A percentile compares a stretch with the other conserved stretches of the same genome.
phyloP scores from a whole-genome alignment of 2,113 vertebrate genomes.

The Trinectes maculatus region DNA sequence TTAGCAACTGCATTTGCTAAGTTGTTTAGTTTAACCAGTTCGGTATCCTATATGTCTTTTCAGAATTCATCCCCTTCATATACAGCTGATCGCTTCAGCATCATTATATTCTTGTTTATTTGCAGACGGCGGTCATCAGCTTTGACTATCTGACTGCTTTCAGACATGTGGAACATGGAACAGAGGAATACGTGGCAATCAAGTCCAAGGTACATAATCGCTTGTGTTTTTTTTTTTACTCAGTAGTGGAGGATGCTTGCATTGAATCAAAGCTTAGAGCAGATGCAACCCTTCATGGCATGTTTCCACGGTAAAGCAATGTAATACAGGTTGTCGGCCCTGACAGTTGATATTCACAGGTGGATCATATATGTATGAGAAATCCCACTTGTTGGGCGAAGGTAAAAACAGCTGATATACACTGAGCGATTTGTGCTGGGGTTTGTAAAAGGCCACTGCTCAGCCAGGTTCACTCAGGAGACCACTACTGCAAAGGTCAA shows the following conservation, averaged over 20 bases:
- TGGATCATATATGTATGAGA: background rate
- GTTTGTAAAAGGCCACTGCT: slow-evolving; percentile 47
- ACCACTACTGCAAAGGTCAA: slow-evolving; percentile 48
- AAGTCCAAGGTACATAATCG: slow-evolving; percentile 87
- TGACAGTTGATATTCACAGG: background rate
- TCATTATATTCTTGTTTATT: slow-evolving; percentile 26
- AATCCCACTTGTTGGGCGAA: background rate
- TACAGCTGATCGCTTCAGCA: background rate
- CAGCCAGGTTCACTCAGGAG: slow-evolving; percentile 18
- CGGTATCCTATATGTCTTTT: background rate
- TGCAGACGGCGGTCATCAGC: slow-evolving; percentile 91
- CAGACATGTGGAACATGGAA: slow-evolving; percentile 82
- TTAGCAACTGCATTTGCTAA: too few species aligned
- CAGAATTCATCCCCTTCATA: background rate
- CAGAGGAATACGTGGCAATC: slow-evolving; percentile 87
- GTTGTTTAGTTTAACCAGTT: too few species aligned
- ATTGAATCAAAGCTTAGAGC: too few species aligned
- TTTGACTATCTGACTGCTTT: slow-evolving; percentile 93
- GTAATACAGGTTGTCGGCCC: background rate
- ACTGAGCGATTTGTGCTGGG: slow-evolving; percentile 15
- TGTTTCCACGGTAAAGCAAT: background rate
- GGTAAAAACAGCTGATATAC: background rate
- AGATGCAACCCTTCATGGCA: background rate
- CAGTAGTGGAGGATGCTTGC: background rate
- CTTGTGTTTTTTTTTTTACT: background rate